Conservation (phyloP, 2,113 vertebrate genomes). For the Chelonoidis abingdonii region DNA sequence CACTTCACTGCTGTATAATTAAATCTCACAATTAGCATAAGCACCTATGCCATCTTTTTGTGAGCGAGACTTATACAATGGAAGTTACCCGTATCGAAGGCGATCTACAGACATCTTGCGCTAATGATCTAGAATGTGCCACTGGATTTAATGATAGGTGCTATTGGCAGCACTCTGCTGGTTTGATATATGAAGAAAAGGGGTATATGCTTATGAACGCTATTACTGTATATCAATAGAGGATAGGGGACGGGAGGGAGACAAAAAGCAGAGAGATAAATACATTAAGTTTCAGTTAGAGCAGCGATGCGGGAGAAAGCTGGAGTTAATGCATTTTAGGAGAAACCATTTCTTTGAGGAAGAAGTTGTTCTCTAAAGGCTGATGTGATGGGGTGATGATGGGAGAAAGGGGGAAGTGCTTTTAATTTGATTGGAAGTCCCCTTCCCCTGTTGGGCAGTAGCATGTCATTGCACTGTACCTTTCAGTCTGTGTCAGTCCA, state of each 20-base stretch:
- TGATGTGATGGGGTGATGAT: conserved; percentile 51
- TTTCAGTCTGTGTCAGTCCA: neutral
- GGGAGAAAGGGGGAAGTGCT: conserved; percentile 20
- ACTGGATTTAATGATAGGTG: conserved; percentile 41
- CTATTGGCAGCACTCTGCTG: conserved; percentile 31
- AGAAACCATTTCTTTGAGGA: conserved; percentile 12
- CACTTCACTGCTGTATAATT: conserved; percentile 47
- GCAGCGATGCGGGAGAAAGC: neutral
- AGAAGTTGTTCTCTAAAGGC: conserved; percentile 23
- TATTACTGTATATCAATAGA: conserved; percentile 10
- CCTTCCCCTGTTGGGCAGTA: neutral
- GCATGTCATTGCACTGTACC: neutral
- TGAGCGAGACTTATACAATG: conserved; percentile 35
- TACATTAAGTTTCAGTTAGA: conserved; percentile 65
- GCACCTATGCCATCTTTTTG: conserved; percentile 51
- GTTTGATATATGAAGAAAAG: neutral
- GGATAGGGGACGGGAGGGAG: neutral
- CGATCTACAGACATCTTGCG: neutral
- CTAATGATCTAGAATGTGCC: conserved; percentile 54
- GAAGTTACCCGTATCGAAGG: conserved; percentile 28
- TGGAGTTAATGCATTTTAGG: conserved; percentile 54
- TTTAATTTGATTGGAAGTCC: conserved; percentile 29
- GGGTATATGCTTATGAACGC: neutral
- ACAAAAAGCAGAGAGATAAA: conserved; percentile 55
- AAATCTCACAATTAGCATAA: conserved; percentile 65